Evolutionary conservation across 2,797 vertebrate genomes (phyloP), one percentile per base, ranked within the genome.

Genomic region (Scleropages formosus): DNA sequence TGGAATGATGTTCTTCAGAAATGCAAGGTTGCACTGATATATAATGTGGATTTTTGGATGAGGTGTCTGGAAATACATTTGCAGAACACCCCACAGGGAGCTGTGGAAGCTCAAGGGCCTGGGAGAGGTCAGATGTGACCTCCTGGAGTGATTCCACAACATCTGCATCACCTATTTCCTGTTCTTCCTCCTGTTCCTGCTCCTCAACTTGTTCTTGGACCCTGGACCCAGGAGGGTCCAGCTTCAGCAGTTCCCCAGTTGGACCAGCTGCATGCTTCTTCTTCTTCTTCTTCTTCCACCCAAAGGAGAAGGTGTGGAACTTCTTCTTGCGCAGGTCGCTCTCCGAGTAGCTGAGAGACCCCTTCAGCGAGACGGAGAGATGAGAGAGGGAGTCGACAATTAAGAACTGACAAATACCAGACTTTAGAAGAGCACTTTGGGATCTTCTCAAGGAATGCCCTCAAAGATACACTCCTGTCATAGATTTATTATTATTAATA

Each of bases 291-390:
- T 82, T 84, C 72, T 75, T 82, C 84, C 86, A 80, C 47, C 71
- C 15, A 9, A 81, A 74, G 10, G 77, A 66, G 44, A 85, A 76
- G 2, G 76, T 78, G 3, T 31, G 20, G 27, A 80, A 82, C 67
- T 75, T 78, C 39, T 75, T 82, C 15, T 84, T 77, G 49, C n/a
- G 80, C 66, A 92, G 86, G 70, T 92, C 89, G 22, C 82, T 82
- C 77, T 93, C 90, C 0, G 91, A 92, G 46, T 62, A 76, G 78
- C 90, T 92, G 67, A 87, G 82, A 6, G 47, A 74, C 3, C 65
- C 82, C 27, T 77, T 84, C 91, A 93, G 62, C 22, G 72, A 11
- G n/a, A 72, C 39, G 62, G 56, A 75, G 15, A 20, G 22, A 61
- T 31, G 20, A 56, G 22, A 56, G 53, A 46, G 51, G n/a, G 47